These are phyloP conservation scores for Noctua comes DNA, from an alignment of 2,888 invertebrate species.

Conservation along the genomic window DNA sequence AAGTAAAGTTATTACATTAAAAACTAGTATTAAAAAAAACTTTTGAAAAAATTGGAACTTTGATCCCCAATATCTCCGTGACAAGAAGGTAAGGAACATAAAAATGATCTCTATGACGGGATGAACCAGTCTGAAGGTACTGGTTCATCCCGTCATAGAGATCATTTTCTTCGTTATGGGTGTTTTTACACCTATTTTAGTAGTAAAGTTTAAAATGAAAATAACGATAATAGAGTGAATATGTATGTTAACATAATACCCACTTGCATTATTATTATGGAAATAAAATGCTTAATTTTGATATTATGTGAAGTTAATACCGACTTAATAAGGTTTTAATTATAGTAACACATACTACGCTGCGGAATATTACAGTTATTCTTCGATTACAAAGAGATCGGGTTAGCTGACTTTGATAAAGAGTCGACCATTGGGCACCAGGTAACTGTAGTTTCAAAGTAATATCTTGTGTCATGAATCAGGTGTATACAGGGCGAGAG, in stretches of 20 bases:
- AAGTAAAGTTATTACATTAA: too few relatives aligned
- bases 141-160: too few relatives aligned
- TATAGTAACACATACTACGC: not conserved
- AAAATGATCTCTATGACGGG: too few relatives aligned
- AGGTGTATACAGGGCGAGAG: slow-evolving; percentile 5
- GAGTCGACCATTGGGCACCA: not conserved
- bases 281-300: not conserved
- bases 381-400: not conserved
- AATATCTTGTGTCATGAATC: slow-evolving; percentile 13
- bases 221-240: not conserved
- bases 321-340: not conserved
- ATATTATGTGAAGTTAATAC: not conserved
- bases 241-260: not conserved
- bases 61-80: too few relatives aligned
- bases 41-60: too few relatives aligned
- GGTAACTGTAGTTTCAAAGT: slow-evolving; percentile 23
- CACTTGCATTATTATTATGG: not conserved
- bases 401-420: not conserved
- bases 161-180: too few relatives aligned
- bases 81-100: too few relatives aligned
- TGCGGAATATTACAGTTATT: not conserved
- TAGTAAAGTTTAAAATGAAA: not conserved
- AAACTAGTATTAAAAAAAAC: too few relatives aligned
- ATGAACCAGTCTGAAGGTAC: too few relatives aligned
- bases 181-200: too few relatives aligned